phyloP scores from a whole-genome alignment of 2,113 vertebrate genomes.

The Poeciliopsis retropinna region DNA sequence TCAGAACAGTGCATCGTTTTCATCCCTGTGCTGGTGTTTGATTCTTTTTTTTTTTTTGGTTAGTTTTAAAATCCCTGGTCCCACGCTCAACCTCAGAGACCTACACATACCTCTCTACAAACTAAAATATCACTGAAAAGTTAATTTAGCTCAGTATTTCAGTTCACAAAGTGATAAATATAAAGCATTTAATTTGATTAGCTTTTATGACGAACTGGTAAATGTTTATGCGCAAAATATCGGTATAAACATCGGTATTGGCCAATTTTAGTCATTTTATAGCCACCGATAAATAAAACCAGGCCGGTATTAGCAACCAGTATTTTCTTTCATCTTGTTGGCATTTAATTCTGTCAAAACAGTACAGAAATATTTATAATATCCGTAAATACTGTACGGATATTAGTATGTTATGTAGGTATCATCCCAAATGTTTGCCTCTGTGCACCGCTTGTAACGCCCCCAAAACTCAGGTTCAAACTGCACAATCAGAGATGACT shows the following conservation, averaged over 20 bases:
- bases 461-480: not conserved
- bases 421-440: too few relatives aligned
- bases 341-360: too few relatives aligned
- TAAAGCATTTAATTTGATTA: not conserved
- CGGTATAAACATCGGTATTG: too few relatives aligned
- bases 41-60: constrained; percentile 23
- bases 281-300: too few relatives aligned
- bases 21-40: constrained; percentile 76
- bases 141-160: not conserved
- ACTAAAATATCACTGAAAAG: not conserved
- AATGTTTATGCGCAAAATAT: too few relatives aligned
- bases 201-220: not conserved
- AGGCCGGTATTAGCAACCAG: too few relatives aligned
- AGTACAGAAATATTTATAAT: too few relatives aligned
- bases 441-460: too few relatives aligned
- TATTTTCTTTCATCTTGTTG: too few relatives aligned
- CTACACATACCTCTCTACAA: not conserved
- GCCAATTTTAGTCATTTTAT: too few relatives aligned
- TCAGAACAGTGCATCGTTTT: constrained; percentile 64
- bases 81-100: constrained; percentile 41
- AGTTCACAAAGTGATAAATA: not conserved
- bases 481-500: not conserved
- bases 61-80: constrained; percentile 60
- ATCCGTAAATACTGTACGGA: too few relatives aligned
- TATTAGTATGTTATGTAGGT: too few relatives aligned